These are phyloP conservation scores for Heterotis niloticus DNA, from an alignment of 2,113 vertebrate species.

Conservation along the genomic window DNA sequence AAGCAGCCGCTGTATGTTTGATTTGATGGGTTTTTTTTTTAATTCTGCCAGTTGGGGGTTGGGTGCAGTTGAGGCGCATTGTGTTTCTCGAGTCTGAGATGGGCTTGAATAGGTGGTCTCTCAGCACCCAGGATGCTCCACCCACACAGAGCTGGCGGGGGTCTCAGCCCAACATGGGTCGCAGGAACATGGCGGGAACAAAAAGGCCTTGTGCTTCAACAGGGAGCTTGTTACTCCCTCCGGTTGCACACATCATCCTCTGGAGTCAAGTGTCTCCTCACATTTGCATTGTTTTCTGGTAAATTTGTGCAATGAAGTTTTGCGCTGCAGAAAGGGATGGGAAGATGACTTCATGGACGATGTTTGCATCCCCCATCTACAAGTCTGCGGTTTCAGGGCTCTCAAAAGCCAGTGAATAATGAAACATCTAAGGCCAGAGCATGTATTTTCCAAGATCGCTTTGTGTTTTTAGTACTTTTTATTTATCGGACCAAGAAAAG, in stretches of 20 bases:
- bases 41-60: neutral
- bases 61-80: neutral
- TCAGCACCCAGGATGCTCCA: neutral
- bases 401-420: too few species aligned
- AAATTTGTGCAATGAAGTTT: neutral
- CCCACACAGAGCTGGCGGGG: neutral
- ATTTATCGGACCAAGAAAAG: too few species aligned
- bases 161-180: neutral
- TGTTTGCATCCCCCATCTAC: too few species aligned
- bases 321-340: too few species aligned
- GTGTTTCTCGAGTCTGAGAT: neutral
- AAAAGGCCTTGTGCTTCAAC: conserved; percentile 7
- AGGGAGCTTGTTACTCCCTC: conserved; percentile 8
- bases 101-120: conserved; percentile 13
- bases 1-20: neutral
- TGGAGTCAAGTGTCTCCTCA: conserved; percentile 18
- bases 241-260: conserved; percentile 10
- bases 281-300: conserved; percentile 14
- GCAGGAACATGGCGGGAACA: neutral
- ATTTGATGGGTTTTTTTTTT: neutral
- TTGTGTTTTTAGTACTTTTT: too few species aligned
- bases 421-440: too few species aligned
- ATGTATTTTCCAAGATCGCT: too few species aligned
- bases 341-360: too few species aligned
- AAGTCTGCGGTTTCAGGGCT: too few species aligned